Evolutionary conservation across 2,888 invertebrate species (phyloP).

Genomic region (Drosophila lutescens): DNA sequence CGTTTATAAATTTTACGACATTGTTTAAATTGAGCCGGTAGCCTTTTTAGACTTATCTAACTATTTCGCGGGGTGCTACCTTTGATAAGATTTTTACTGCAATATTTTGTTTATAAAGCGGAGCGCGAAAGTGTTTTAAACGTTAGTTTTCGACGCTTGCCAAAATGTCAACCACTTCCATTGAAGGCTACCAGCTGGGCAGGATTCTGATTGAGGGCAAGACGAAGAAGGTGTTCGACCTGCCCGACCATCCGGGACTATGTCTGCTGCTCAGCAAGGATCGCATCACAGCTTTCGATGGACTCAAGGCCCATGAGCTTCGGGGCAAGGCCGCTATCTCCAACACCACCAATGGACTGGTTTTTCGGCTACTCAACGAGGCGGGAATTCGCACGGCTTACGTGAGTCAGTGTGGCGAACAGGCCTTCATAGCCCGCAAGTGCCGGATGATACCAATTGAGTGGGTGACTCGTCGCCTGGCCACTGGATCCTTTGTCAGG

Average conservation of each 20-base stretch:
- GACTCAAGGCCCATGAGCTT: slow-evolving; percentile 94
- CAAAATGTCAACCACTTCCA: not conserved
- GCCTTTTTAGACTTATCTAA: too few relatives aligned
- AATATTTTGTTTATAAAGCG: not conserved
- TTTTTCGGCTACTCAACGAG: slow-evolving; percentile 91
- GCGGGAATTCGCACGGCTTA: slow-evolving; percentile 91
- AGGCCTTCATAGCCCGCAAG: slow-evolving; percentile 93
- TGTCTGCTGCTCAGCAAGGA: slow-evolving; percentile 96
- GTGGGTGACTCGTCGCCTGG: slow-evolving; percentile 97
- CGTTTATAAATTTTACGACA: too few relatives aligned
- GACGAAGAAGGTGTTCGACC: slow-evolving; percentile 94
- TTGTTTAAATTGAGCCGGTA: too few relatives aligned
- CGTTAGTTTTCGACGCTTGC: not conserved
- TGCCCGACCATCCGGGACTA: slow-evolving; percentile 88
- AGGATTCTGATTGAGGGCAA: slow-evolving; percentile 95
- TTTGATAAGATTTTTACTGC: not conserved
- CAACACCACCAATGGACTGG: slow-evolving; percentile 94
- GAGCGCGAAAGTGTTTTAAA: too few relatives aligned
- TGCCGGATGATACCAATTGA: slow-evolving; percentile 99
- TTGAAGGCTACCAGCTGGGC: slow-evolving; percentile 89
- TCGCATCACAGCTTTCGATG: slow-evolving; percentile 98
- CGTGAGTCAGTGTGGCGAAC: slow-evolving; percentile 89
- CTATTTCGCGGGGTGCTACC: too few relatives aligned
- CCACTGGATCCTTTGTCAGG: slow-evolving; percentile 98
- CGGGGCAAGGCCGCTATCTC: slow-evolving; percentile 97